These are phyloP conservation scores for Drosophila subobscura DNA, from an alignment of 1,140 invertebrate genomes.

Conservation along the genomic window DNA sequence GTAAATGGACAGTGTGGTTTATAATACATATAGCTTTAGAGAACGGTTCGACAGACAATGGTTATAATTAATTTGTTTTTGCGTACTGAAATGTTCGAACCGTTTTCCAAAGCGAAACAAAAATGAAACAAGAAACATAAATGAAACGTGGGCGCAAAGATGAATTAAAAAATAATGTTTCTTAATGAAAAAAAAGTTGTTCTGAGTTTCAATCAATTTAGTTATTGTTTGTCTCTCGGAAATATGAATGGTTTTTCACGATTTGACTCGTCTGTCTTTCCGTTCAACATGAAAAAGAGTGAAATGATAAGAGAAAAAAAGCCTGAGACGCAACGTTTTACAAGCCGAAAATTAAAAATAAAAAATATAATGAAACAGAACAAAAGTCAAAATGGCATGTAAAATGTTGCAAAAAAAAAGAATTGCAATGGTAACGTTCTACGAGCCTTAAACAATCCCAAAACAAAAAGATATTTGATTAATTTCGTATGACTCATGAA, in stretches of 20 bases:
- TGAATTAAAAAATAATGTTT: neutral
- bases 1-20: neutral
- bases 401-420: slow-evolving; percentile 59
- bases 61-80: neutral
- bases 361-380: slow-evolving; percentile 4
- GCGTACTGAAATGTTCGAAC: slow-evolving; percentile 19
- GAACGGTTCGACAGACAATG: slow-evolving; percentile 34
- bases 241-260: slow-evolving; percentile 33
- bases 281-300: slow-evolving; percentile 30
- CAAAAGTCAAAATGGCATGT: slow-evolving; percentile 42
- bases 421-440: slow-evolving; percentile 56
- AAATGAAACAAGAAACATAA: slow-evolving; percentile 14
- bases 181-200: too few relatives aligned
- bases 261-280: slow-evolving; percentile 28
- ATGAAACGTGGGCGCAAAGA: slow-evolving; percentile 16
- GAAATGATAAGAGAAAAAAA: slow-evolving; percentile 2
- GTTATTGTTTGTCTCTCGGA: slow-evolving; percentile 29
- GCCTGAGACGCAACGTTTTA: slow-evolving; percentile 56
- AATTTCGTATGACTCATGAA: slow-evolving; percentile 24
- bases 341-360: slow-evolving; percentile 27
- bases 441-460: slow-evolving; percentile 58
- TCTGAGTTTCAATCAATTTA: too few relatives aligned
- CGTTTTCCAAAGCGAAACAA: slow-evolving; percentile 48
- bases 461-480: slow-evolving; percentile 3
- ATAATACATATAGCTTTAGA: slow-evolving; percentile 33